These are phyloP conservation scores for Acanthis flammea DNA, from an alignment of 2,797 vertebrate species.

Conservation along the genomic window DNA sequence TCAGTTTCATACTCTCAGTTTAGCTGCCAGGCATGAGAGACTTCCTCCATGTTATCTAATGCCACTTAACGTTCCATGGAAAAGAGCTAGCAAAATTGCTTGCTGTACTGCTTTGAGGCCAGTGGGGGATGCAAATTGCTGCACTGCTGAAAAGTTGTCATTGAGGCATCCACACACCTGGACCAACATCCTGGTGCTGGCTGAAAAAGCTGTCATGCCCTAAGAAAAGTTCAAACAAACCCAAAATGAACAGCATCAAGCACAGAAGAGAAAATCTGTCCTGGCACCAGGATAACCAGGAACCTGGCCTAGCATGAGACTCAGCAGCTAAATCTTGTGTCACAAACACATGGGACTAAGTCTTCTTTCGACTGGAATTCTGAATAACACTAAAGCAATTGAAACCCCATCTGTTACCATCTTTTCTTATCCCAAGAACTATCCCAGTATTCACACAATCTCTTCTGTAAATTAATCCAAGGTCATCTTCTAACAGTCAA, in stretches of 20 bases:
- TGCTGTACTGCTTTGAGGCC: background rate
- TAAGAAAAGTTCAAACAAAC: background rate
- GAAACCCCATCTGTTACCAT: background rate
- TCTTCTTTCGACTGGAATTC: background rate
- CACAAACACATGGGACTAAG: background rate
- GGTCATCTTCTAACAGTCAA: background rate
- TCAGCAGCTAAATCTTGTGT: background rate
- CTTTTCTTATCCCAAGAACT: background rate
- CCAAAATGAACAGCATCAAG: background rate
- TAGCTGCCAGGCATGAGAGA: background rate
- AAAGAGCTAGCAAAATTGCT: background rate
- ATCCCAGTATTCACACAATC: background rate
- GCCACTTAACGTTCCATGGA: background rate
- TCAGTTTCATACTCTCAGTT: background rate
- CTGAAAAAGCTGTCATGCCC: background rate
- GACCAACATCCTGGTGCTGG: background rate
- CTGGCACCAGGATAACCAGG: background rate
- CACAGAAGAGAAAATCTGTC: background rate
- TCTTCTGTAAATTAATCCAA: background rate
- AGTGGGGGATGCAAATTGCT: background rate
- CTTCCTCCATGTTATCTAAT: background rate
- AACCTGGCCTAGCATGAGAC: accelerated
- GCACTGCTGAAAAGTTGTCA: background rate
- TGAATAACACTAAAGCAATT: background rate
- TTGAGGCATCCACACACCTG: background rate